These are phyloP conservation scores for Cyprinodon diabolis DNA, from an alignment of 2,797 vertebrate species.

Conservation along the genomic window DNA sequence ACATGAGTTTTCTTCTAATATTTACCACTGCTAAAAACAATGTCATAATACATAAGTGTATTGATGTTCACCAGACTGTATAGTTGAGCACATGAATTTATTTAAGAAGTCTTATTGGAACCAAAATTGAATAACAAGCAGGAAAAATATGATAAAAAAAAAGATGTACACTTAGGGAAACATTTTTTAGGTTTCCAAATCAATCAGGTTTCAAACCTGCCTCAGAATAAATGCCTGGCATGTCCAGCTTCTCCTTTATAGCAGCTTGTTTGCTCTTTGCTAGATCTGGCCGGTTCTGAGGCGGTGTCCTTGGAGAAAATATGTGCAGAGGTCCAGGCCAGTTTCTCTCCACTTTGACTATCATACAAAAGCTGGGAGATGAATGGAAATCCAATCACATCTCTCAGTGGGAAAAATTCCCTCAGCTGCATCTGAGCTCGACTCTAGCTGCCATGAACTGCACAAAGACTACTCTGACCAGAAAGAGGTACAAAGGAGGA, in stretches of 20 bases:
- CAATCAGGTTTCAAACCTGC: conserved; percentile 37
- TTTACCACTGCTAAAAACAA: not conserved
- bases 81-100: not conserved
- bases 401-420: conserved; percentile 48
- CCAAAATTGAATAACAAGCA: conserved; percentile 9
- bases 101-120: conserved; percentile 1
- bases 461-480: conserved; percentile 21
- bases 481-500: conserved; percentile 18
- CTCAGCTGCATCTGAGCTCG: conserved; percentile 42
- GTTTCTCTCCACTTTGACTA: conserved; percentile 53
- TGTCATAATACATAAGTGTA: not conserved
- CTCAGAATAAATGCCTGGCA: conserved; percentile 42
- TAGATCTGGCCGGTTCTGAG: conserved; percentile 33
- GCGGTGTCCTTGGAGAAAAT: conserved; percentile 66
- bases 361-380: conserved; percentile 64
- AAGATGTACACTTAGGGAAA: conserved; percentile 33
- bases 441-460: conserved; percentile 24
- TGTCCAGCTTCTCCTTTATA: conserved; percentile 45
- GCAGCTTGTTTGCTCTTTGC: conserved; percentile 53
- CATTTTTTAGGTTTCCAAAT: conserved; percentile 37
- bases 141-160: conserved; percentile 30
- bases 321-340: conserved; percentile 57
- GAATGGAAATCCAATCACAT: conserved; percentile 68
- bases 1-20: not conserved
- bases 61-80: not conserved